Evolutionary conservation across 2,797 vertebrate genomes (phyloP), one percentile per base, ranked within the genome.

Genomic region (Neosilurus hyrtlii): DNA sequence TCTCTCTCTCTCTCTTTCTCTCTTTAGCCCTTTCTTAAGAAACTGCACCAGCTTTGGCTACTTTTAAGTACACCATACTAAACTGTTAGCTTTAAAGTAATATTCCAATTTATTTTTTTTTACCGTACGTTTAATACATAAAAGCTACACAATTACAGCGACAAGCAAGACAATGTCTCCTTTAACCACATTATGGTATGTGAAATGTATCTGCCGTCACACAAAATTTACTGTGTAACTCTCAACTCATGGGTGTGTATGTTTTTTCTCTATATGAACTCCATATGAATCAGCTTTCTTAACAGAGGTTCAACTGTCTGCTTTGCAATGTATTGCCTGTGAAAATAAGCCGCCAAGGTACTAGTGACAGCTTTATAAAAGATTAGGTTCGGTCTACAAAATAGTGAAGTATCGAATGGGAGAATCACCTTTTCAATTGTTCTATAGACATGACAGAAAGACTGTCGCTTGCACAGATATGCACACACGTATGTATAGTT

Each of bases 291-390:
- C 80, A 76, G 75, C 22, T 72, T 65, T 82, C 70, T 30, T 57
- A 82, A 81, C 63, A 68, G 76, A 63, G 73, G 59, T 79, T 85
- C 70, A 66, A 76, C 71, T 83, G 84, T 83, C 75, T 79, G 82
- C 57, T 70, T 59, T 79, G 83, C 70, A 66, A 87, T 79, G 24
- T 76, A 86, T 83, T 87, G 86, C 82, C 79, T 87, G 82, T 26
- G 74, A 82, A 80, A 83, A 80, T 82, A 80, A 82, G 79, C 62
- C n/a, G 80, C 65, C 80, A 77, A 81, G 80, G 57, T 77, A 84
- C 68, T 67, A 72, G 82, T 85, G 84, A 82, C 86, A 86, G 80
- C 43, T 51, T 85, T 77, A 82, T 87, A 82, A 87, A 87, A 82
- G 57, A 68, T 83, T 77, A 77, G 77, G 77, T 37, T 84, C 73